Evolutionary conservation across 2,113 vertebrate genomes (phyloP).

Genomic region (Furnarius figulus): DNA sequence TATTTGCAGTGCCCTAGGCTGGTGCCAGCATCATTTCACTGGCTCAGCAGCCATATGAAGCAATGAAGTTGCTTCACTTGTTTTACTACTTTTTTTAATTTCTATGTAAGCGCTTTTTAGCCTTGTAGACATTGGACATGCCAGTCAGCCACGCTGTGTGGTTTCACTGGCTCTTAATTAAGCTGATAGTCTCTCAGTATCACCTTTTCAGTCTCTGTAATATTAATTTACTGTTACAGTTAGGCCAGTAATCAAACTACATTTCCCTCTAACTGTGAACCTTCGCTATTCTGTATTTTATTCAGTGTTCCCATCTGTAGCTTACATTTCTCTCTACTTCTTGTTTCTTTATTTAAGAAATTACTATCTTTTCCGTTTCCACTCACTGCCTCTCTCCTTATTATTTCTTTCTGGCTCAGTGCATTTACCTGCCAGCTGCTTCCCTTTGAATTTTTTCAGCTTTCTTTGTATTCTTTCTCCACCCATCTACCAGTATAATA

Average conservation of each 20-base stretch:
- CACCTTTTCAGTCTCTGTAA: neutral
- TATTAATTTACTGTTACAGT: neutral
- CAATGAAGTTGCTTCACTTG: neutral
- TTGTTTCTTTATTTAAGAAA: constrained; percentile 58
- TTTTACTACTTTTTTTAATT: neutral
- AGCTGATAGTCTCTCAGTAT: neutral
- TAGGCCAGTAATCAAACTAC: neutral
- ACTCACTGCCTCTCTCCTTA: constrained; percentile 47
- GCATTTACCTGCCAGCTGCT: constrained; percentile 53
- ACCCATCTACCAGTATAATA: constrained; percentile 56
- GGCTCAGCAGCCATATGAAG: neutral
- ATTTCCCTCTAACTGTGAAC: neutral
- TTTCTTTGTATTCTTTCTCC: constrained; percentile 63
- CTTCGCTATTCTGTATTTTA: neutral
- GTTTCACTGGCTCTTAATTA: neutral
- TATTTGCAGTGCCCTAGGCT: neutral
- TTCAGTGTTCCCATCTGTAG: neutral
- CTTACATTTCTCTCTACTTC: constrained; percentile 34
- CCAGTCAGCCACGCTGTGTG: neutral
- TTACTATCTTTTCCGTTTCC: constrained; percentile 32
- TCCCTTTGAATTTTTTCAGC: constrained; percentile 58
- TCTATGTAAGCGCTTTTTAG: neutral
- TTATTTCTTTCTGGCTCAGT: constrained; percentile 62
- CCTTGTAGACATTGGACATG: neutral
- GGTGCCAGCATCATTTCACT: neutral